Evolutionary conservation across 2,888 invertebrate genomes (phyloP).

Genomic region (Drosophila incognita): DNA sequence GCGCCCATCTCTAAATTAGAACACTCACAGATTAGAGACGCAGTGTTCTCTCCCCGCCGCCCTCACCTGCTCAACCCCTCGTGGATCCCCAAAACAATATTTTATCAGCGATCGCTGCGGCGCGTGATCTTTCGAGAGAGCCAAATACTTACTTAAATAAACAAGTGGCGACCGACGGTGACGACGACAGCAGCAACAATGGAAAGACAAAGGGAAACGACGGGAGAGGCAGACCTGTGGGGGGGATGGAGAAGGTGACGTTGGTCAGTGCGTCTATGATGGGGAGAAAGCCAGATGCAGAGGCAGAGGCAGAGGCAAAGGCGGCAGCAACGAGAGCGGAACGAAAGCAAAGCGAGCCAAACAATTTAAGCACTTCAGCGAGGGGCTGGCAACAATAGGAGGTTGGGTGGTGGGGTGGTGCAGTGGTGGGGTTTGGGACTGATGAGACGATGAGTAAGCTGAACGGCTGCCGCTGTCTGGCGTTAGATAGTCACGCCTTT

Average conservation of each 20-base stretch:
- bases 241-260: conserved; percentile 40
- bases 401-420: neutral
- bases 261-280: conserved; percentile 16
- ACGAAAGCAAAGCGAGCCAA: conserved; percentile 38
- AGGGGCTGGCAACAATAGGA: neutral
- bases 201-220: neutral
- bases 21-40: conserved; percentile 45
- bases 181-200: conserved; percentile 50
- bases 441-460: conserved; percentile 66
- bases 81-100: conserved; percentile 33
- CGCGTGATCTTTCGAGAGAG: conserved; percentile 71
- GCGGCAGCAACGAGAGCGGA: conserved; percentile 51
- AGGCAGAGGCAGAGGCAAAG: conserved; percentile 14
- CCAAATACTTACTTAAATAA: conserved; percentile 57
- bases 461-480: conserved; percentile 56
- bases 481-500: conserved; percentile 67
- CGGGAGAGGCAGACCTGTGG: too few relatives aligned
- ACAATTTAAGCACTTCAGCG: conserved; percentile 24
- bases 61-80: neutral
- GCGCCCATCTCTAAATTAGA: conserved; percentile 46
- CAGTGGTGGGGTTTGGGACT: conserved; percentile 3
- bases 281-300: neutral
- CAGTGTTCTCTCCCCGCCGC: neutral
- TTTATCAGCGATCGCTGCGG: conserved; percentile 72
- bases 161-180: conserved; percentile 64